Evolutionary conservation across 2,113 vertebrate genomes (phyloP).

Genomic region (Microtus oregoni): DNA sequence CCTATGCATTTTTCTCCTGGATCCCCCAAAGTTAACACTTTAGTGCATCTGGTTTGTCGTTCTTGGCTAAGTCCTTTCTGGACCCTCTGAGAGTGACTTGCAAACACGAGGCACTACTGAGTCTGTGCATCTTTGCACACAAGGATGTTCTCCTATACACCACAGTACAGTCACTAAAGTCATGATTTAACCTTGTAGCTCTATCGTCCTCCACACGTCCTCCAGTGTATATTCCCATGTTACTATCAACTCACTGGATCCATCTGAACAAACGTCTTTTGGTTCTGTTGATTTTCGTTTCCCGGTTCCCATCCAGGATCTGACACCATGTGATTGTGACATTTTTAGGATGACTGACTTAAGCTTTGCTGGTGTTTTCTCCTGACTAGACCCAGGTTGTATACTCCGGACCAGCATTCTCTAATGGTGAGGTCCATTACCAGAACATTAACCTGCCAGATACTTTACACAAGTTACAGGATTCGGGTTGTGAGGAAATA

Average conservation of each 20-base stretch:
- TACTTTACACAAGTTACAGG: too few species aligned
- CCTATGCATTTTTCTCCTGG: background rate
- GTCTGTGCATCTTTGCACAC: background rate
- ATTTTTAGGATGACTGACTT: background rate
- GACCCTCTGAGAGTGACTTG: background rate
- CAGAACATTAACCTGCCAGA: too few species aligned
- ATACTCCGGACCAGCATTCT: background rate
- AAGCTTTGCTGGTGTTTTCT: background rate
- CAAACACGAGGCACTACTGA: background rate
- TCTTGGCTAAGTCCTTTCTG: background rate
- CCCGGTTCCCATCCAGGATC: background rate
- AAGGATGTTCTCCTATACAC: background rate
- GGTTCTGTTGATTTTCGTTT: background rate
- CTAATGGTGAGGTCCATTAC: background rate
- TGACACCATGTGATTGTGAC: background rate
- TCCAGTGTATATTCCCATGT: background rate
- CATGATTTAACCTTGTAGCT: background rate
- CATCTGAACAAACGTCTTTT: background rate
- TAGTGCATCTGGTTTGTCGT: background rate
- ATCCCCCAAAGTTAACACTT: slow-evolving; percentile 6
- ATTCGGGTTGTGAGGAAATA: too few species aligned
- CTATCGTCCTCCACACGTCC: background rate
- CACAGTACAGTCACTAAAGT: background rate
- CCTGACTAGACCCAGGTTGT: background rate
- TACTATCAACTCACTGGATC: background rate